Evolutionary conservation across 2,888 invertebrate species (phyloP), one percentile per base, ranked within the genome.

Genomic region (Tholera decimalis): DNA sequence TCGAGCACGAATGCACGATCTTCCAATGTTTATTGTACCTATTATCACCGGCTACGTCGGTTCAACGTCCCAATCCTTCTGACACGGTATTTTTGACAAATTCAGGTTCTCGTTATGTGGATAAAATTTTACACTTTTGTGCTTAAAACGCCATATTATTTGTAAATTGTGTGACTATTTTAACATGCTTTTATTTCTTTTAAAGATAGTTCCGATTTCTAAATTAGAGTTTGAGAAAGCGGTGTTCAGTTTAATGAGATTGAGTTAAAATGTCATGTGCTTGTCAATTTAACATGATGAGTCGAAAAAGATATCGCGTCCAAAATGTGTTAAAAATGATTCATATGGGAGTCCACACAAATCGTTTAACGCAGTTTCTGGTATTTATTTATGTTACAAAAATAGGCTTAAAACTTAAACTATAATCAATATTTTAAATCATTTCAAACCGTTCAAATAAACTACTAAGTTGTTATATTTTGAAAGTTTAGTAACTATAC

Each of bases 1-100:
- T 89, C 82, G 75, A 71, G 83, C 94, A 94, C 35, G 35, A 35
- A 35, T 35, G 35, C 35, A 35, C 94, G 94, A 94, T 90, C 90
- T 87, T 77, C 82, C 86, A 85, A 86, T 94, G 92, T 94, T 94
- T 94, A 90, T 89, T 79, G 88, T 86, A 80, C 82, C 86, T 81
- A 91, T 94, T 94, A 94, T 89, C 93, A 85, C 86, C 76, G 69
- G 82, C 89, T 88, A 86, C 88, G 87, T 88, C 79, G 88, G 94
- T 93, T 94, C 93, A 93, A 92, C 88, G 93, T 90, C 86, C 93
- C 90, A 86, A 73, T 79, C 78, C 82, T 83, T 73, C 80, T 65
- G 66, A 75, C 70, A 74, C 58, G 73, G 65, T 81, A 80, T 83
- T 82, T 83, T 85, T 82, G 76, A 72, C 76, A 75, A 80, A 80